phyloP scores from a whole-genome alignment of 2,113 vertebrate genomes.

The Phoenicopterus ruber region DNA sequence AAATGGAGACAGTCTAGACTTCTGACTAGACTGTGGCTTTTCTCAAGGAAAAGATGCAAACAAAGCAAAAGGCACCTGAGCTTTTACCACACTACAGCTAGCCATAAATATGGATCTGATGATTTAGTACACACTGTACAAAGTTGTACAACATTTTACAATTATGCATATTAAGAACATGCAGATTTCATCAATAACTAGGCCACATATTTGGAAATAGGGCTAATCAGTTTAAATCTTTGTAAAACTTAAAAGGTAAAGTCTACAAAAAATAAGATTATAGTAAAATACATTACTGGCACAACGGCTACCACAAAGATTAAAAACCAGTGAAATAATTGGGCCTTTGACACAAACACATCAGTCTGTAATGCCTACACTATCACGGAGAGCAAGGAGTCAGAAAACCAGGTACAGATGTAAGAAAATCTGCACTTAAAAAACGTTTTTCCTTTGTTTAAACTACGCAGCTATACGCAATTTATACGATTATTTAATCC shows the following conservation, averaged over 20 bases:
- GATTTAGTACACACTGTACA: rapidly evolving
- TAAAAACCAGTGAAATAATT: not conserved
- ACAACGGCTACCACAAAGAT: not conserved
- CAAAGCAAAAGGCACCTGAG: not conserved
- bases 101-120: not conserved
- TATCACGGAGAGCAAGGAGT: not conserved
- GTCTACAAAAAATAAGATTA: not conserved
- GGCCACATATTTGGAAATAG: not conserved
- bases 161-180: not conserved
- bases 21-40: not conserved
- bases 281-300: not conserved
- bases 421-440: not conserved
- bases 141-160: not conserved
- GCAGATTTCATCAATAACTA: not conserved
- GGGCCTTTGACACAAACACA: not conserved
- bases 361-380: not conserved
- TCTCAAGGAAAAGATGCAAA: not conserved
- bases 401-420: not conserved
- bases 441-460: not conserved
- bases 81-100: not conserved
- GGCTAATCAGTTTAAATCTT: not conserved
- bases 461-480: not conserved
- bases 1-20: not conserved
- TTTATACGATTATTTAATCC: not conserved
- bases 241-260: not conserved